Evolutionary conservation across 2,797 vertebrate genomes (phyloP), one percentile per base, ranked within the genome.

Genomic region (Melanotaenia pygmaea): DNA sequence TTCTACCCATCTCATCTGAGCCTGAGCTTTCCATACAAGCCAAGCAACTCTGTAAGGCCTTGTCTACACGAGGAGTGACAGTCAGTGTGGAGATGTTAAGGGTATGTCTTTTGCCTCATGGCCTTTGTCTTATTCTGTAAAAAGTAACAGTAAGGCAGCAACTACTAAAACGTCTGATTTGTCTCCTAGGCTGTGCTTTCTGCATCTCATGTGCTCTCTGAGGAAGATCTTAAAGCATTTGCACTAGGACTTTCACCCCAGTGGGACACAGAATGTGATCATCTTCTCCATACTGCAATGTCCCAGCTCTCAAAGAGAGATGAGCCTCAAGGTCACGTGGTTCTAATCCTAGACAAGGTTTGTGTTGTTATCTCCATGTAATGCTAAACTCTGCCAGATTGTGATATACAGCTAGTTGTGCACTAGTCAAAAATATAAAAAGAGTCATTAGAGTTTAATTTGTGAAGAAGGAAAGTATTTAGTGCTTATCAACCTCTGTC

Each of bases 271-370:
- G 77, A 73, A 38, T 95, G 94, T 59, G 89, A 91, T 63, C 86
- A 82, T 24, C 90, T 95, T 51, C 82, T 99, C 14, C 92, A 90
- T 53, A 69, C 89, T 12, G 90, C 94, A 0, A 57, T 91, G 70
- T 90, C 87, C 64, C 85, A 69, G 59, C 70, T 93, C 35, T 79
- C 72, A 24, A 73, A 79, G 28, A 64, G 83, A 32, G 56, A 76
- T 2, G 87, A 92, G 37, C 76, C 83, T 0, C 32, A 34, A 0
- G 89, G 94, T 22, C 96, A 97, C 38, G 88, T 97, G 0, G 89
- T 99, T 59, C 93, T 98, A 30, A 91, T 98, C 34, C 88, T 98
- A 47, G 97, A 98, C 84, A 98, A 96, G 94, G 97, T 97, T 69
- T 64, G 82, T 50, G 69, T 61, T 11, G 40, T 76, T 0, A 14